Percentiles rank a stretch among this genome's conserved stretches.
These are phyloP conservation scores for Drosophila mayaguana DNA, from an alignment of 2,888 invertebrate genomes.

Conservation along the genomic window DNA sequence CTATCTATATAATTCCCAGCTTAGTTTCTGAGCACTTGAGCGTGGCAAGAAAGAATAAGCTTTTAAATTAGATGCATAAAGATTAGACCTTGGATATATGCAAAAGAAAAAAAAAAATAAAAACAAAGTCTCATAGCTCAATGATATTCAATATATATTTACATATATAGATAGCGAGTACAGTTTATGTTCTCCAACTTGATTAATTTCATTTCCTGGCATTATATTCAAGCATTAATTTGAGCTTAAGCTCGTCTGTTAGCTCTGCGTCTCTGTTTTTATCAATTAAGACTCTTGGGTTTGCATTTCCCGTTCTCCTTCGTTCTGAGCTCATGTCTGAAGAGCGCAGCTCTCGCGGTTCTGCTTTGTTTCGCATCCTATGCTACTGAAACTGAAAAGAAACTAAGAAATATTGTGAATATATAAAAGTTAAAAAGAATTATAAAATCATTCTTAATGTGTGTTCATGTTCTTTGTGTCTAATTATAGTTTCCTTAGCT, in stretches of 20 bases:
- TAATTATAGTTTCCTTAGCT: not conserved
- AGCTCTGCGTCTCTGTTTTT: not conserved
- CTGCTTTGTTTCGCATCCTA: not conserved
- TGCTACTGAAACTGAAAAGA: no score
- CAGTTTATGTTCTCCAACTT: not conserved
- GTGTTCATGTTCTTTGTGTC: not conserved
- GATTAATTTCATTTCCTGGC: slow-evolving; percentile 4
- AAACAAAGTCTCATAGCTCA: slow-evolving; percentile 13
- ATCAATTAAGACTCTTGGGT: not conserved
- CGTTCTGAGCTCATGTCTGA: not conserved
- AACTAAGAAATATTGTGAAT: no score
- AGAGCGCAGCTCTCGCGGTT: not conserved
- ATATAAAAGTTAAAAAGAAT: no score
- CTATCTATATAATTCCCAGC: slow-evolving; percentile 19
- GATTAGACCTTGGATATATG: slow-evolving; percentile 24
- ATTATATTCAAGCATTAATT: not conserved
- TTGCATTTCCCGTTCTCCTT: not conserved
- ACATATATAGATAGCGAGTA: not conserved
- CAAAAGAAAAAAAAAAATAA: not conserved
- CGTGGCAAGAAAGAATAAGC: slow-evolving; percentile 23
- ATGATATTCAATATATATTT: not conserved
- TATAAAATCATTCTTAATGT: no score
- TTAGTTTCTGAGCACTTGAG: slow-evolving; percentile 26
- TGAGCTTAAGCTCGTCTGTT: not conserved
- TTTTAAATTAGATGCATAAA: slow-evolving; percentile 46